Evolutionary conservation across 1,140 invertebrate genomes (phyloP).

Genomic region (Drosophila murphyi): DNA sequence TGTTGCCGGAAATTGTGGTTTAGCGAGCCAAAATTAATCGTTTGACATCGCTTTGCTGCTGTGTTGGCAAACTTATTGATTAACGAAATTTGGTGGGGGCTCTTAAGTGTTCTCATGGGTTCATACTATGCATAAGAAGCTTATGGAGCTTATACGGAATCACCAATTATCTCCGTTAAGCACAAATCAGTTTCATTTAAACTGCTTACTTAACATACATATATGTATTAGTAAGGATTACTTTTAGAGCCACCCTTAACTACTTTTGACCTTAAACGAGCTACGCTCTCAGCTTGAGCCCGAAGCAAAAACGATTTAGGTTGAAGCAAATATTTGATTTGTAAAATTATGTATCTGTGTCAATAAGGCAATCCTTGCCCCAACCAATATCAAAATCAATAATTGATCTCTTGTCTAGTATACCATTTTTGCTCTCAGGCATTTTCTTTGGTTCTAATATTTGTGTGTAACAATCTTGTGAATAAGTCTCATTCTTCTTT

Average conservation of each 20-base stretch:
- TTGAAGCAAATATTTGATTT: background rate
- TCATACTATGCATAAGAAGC: background rate
- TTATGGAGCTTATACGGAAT: background rate
- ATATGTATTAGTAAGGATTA: no score
- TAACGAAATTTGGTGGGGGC: constrained; percentile 59
- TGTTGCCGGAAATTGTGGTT: constrained; percentile 78
- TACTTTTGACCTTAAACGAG: no score
- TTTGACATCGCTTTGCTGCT: constrained; percentile 41
- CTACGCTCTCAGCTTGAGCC: no score
- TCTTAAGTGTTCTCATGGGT: background rate
- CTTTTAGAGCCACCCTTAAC: no score
- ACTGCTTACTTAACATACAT: background rate
- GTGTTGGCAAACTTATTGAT: constrained; percentile 63
- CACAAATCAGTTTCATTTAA: background rate
- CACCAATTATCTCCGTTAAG: background rate
- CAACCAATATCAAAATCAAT: background rate
- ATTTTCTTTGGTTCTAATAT: background rate
- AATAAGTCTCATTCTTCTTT: background rate
- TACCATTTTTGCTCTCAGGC: background rate
- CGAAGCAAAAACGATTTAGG: no score
- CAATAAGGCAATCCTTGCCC: background rate
- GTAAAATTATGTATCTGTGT: background rate
- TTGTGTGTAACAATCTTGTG: background rate
- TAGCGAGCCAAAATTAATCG: constrained; percentile 71
- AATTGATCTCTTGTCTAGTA: background rate